A percentile compares a stretch with the other conserved stretches of the same genome.
phyloP scores from a whole-genome alignment of 1,140 invertebrate species.

The Brachionus sp. region DNA sequence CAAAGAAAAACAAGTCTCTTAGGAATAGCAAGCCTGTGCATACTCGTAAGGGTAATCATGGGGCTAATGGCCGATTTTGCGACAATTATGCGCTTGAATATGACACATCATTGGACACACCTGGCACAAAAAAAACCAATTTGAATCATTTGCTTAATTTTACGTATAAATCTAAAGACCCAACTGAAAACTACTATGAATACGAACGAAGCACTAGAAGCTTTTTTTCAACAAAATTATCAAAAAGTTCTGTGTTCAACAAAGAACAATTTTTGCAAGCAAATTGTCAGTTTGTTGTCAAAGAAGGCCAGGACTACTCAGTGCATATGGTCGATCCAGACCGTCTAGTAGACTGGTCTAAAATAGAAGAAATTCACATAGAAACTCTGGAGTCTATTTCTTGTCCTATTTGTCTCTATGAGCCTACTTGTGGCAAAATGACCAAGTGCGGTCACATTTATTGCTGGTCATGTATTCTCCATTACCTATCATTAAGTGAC shows the following conservation, averaged over 20 bases:
- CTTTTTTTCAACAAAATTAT: slow-evolving; percentile 7
- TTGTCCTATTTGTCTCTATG: slow-evolving; percentile 85
- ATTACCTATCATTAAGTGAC: slow-evolving; percentile 79
- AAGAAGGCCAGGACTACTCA: slow-evolving; percentile 71
- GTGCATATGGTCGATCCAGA: slow-evolving; percentile 77
- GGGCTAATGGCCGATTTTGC: not conserved
- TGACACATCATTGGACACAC: not conserved
- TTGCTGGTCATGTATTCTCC: slow-evolving; percentile 90
- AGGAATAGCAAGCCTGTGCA: not conserved
- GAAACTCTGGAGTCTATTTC: slow-evolving; percentile 49
- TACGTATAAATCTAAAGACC: slow-evolving; percentile 69
- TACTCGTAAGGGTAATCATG: slow-evolving; percentile 1
- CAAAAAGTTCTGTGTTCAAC: slow-evolving; percentile 58
- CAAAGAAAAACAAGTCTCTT: not conserved
- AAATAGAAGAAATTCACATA: slow-evolving; percentile 74
- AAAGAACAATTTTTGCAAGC: slow-evolving; percentile 89
- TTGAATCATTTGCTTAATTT: slow-evolving; percentile 83
- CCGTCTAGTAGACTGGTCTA: slow-evolving; percentile 80
- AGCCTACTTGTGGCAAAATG: slow-evolving; percentile 75
- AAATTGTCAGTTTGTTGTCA: slow-evolving; percentile 91
- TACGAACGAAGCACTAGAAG: slow-evolving; percentile 19
- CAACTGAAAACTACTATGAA: not conserved
- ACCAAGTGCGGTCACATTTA: slow-evolving; percentile 90
- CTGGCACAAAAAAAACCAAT: slow-evolving; percentile 62
- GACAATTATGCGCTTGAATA: not conserved